A percentile compares a stretch with the other conserved stretches of the same genome.
Conservation (phyloP, 2,888 invertebrate species). For the Lasioglossum vierecki region DNA sequence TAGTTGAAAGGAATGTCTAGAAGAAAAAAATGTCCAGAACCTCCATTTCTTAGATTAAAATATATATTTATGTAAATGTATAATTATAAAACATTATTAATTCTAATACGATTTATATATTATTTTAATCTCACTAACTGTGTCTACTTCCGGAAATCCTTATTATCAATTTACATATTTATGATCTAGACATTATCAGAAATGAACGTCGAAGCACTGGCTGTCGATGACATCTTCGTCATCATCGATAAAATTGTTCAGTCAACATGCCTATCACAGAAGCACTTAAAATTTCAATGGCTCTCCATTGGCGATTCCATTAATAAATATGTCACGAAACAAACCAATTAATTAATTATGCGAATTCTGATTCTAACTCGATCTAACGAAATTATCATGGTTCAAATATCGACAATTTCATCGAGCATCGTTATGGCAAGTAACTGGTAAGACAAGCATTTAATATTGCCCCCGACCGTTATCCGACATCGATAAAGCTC, state of each 20-base stretch:
- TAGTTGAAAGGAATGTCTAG: no score
- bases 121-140: not conserved
- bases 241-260: not conserved
- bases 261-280: not conserved
- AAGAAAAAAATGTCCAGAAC: no score
- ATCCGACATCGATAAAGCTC: constrained; percentile 1
- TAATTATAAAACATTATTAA: not conserved
- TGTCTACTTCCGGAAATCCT: not conserved
- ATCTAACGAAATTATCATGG: not conserved
- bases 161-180: not conserved
- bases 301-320: not conserved
- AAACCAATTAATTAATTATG: not conserved
- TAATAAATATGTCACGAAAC: not conserved
- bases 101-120: not conserved
- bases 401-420: not conserved
- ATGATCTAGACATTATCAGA: not conserved
- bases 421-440: not conserved
- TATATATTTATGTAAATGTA: no score
- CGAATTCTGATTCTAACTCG: not conserved
- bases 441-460: not conserved
- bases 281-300: not conserved
- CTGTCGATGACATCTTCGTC: not conserved
- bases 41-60: no score
- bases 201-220: not conserved
- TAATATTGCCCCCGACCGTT: not conserved